Conservation (phyloP, 2,797 vertebrate species). For the Platyrinchus mystaceus region DNA sequence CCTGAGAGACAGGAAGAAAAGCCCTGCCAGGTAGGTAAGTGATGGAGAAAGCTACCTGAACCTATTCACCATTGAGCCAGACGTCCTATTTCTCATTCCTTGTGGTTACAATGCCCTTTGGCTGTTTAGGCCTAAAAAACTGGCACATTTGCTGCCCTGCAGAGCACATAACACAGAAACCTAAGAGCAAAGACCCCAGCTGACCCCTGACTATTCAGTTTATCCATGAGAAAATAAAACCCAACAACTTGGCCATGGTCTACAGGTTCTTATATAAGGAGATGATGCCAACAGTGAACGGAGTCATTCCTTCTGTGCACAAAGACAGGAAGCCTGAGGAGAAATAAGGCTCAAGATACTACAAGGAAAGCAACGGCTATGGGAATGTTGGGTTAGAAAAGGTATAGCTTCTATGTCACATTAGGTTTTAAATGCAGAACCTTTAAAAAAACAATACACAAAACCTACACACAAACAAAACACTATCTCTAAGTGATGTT, state of each 20-base stretch:
- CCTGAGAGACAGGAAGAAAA: neutral
- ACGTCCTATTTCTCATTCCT: neutral
- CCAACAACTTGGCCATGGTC: neutral
- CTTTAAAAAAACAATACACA: neutral
- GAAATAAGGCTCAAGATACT: neutral
- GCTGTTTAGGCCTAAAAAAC: neutral
- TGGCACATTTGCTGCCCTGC: neutral
- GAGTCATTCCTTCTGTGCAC: neutral
- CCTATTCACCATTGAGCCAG: neutral
- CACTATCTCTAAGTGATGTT: neutral
- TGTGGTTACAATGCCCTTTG: neutral
- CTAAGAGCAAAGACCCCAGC: neutral
- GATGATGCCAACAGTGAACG: neutral
- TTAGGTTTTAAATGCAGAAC: neutral
- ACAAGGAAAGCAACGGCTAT: neutral
- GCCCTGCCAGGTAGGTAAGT: neutral
- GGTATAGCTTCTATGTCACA: neutral
- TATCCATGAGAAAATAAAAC: neutral
- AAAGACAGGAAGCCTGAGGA: conserved; percentile 30
- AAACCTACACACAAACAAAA: neutral
- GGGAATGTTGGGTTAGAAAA: neutral
- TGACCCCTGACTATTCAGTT: neutral
- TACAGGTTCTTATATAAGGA: neutral
- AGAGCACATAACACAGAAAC: neutral
- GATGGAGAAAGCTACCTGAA: neutral